Percentiles rank a stretch among this genome's conserved stretches.
phyloP scores from a whole-genome alignment of 2,113 vertebrate species.

The Nyctereutes procyonoides region DNA sequence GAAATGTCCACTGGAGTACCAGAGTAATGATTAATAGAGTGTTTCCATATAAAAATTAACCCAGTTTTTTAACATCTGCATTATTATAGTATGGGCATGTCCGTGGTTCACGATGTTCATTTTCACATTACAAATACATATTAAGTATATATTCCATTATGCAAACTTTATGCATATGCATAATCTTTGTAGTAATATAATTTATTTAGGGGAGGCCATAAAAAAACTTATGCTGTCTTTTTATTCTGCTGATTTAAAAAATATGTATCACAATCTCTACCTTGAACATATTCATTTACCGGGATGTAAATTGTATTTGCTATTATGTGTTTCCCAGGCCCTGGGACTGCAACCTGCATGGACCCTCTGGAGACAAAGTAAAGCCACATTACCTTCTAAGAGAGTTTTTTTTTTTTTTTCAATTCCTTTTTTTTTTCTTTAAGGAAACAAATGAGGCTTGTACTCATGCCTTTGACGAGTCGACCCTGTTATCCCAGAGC shows the following conservation, averaged over 20 bases:
- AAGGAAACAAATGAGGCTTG: constrained; percentile 68
- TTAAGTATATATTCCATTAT: not conserved
- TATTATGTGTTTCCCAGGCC: constrained; percentile 70
- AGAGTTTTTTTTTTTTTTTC: constrained; percentile 14
- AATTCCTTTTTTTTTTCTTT: constrained; percentile 44
- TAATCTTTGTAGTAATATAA: constrained; percentile 15
- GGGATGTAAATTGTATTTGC: constrained; percentile 54
- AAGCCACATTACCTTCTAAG: constrained; percentile 51
- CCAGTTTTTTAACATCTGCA: constrained; percentile 8
- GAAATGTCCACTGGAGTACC: constrained; percentile 25
- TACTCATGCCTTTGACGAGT: constrained; percentile 74
- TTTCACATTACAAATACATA: not conserved
- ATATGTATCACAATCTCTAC: not conserved
- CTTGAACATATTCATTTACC: not conserved
- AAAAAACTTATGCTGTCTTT: constrained; percentile 39
- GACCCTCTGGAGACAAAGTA: constrained; percentile 59
- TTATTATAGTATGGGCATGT: not conserved
- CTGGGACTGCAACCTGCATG: constrained; percentile 11
- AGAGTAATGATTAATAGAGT: constrained; percentile 63
- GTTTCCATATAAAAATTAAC: constrained; percentile 76
- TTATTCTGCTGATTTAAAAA: constrained; percentile 62
- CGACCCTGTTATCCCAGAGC: constrained; percentile 72
- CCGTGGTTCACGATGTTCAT: not conserved
- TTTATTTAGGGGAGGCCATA: constrained; percentile 51
- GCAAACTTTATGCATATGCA: constrained; percentile 25